phyloP scores from a whole-genome alignment of 2,888 invertebrate genomes.

The Apodemia mormo region DNA sequence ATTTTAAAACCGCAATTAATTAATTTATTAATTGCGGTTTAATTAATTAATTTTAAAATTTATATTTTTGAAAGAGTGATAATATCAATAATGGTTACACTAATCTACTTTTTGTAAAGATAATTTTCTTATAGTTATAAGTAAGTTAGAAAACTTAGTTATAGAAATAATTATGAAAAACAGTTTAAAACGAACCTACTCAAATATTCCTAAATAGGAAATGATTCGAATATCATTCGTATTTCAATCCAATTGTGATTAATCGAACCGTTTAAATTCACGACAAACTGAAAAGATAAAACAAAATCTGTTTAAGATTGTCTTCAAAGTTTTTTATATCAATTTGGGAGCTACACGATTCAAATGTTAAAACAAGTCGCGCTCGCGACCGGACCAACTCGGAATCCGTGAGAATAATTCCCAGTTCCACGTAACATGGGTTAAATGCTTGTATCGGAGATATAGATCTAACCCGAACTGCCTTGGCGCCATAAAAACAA shows the following conservation, averaged over 20 bases:
- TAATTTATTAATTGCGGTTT: too few species aligned
- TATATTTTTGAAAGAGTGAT: too few species aligned
- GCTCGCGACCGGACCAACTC: slow-evolving; percentile 25
- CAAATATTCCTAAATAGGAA: background rate
- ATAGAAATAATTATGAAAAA: background rate
- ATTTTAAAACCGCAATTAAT: too few species aligned
- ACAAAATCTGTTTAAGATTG: slow-evolving; percentile 8
- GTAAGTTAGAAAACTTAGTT: background rate
- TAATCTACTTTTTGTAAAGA: background rate
- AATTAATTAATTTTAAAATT: too few species aligned
- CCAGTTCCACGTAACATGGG: slow-evolving; percentile 76
- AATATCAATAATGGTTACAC: too few species aligned
- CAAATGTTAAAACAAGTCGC: slow-evolving; percentile 18
- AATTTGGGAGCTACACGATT: slow-evolving; percentile 16
- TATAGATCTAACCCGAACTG: slow-evolving; percentile 78
- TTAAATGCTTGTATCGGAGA: slow-evolving; percentile 79
- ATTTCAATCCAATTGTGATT: slow-evolving; percentile 9
- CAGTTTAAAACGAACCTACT: background rate
- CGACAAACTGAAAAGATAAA: slow-evolving; percentile 12
- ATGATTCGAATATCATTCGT: background rate
- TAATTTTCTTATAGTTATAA: background rate
- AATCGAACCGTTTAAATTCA: slow-evolving; percentile 7
- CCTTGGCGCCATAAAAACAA: slow-evolving; percentile 82
- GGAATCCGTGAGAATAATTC: slow-evolving; percentile 73
- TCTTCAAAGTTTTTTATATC: slow-evolving; percentile 18